Evolutionary conservation across 2,113 vertebrate species (phyloP).

Genomic region (Aptenodytes forsteri): DNA sequence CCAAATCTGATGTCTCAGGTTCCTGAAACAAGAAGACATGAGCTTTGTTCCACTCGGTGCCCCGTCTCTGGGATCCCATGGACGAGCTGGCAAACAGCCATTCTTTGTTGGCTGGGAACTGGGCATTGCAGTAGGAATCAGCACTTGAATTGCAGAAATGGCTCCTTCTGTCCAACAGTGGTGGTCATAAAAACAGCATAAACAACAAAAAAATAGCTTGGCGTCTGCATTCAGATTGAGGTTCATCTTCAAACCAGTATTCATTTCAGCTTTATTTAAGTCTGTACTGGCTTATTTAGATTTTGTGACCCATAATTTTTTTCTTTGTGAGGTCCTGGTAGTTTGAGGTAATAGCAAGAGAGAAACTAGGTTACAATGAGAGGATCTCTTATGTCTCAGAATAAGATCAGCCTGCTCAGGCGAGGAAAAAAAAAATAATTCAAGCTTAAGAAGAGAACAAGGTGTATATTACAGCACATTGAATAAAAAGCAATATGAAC

Average conservation of each 20-base stretch:
- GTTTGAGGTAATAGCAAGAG: not conserved
- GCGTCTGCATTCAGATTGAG: not conserved
- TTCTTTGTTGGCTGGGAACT: not conserved
- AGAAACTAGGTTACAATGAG: slow-evolving; percentile 14
- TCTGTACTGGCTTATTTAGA: slow-evolving; percentile 1
- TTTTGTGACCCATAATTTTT: not conserved
- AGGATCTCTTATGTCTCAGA: not conserved
- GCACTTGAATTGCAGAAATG: not conserved
- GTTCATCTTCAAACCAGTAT: not conserved
- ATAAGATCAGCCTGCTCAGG: not conserved
- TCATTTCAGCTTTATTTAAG: slow-evolving; percentile 34
- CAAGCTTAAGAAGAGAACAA: not conserved
- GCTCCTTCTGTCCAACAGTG: not conserved
- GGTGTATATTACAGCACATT: not conserved
- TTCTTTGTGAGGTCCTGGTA: not conserved
- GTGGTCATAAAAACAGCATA: not conserved
- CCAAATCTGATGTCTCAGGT: not conserved
- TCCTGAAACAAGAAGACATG: not conserved
- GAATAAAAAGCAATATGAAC: not conserved
- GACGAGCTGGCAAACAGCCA: not conserved
- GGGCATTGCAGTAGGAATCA: not conserved
- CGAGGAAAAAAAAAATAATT: not conserved
- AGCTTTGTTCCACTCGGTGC: not conserved
- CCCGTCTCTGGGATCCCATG: not conserved
- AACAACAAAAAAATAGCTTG: not conserved